These are phyloP conservation scores for Stenichneumon culpator DNA, from an alignment of 2,888 invertebrate genomes.

Conservation along the genomic window DNA sequence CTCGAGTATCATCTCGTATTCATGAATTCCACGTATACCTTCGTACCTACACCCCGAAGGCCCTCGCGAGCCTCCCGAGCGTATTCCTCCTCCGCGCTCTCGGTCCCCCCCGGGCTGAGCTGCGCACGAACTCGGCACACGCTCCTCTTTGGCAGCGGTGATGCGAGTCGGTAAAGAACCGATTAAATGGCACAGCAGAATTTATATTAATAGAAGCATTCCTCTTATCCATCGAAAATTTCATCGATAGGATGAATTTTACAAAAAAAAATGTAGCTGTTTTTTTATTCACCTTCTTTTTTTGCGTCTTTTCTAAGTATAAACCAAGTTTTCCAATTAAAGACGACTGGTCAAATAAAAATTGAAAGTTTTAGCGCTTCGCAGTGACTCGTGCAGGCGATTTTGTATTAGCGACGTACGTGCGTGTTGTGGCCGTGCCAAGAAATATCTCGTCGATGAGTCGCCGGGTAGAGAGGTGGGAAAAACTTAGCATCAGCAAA, in stretches of 20 bases:
- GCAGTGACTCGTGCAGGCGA: background rate
- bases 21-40: conserved; percentile 72
- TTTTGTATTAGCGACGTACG: conserved; percentile 5
- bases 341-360: background rate
- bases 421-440: background rate
- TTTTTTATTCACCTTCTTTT: background rate
- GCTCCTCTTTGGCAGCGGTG: conserved; percentile 1
- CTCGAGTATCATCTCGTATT: conserved; percentile 72
- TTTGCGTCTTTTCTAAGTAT: too few relatives aligned
- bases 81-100: conserved; percentile 27
- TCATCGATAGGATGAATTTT: background rate
- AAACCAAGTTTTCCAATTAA: too few relatives aligned
- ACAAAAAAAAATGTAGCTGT: background rate
- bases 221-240: background rate
- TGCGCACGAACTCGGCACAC: conserved; percentile 25
- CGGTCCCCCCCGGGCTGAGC: background rate
- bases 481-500: conserved; percentile 52
- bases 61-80: conserved; percentile 58
- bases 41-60: conserved; percentile 66
- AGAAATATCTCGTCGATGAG: conserved; percentile 36
- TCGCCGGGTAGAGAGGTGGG: background rate
- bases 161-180: background rate
- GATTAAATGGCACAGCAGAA: background rate
- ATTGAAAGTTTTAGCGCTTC: background rate
- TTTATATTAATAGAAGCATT: background rate